Evolutionary conservation across 2,113 vertebrate species (phyloP), one percentile per base, ranked within the genome.

Genomic region (Benitochromis conjunctus): DNA sequence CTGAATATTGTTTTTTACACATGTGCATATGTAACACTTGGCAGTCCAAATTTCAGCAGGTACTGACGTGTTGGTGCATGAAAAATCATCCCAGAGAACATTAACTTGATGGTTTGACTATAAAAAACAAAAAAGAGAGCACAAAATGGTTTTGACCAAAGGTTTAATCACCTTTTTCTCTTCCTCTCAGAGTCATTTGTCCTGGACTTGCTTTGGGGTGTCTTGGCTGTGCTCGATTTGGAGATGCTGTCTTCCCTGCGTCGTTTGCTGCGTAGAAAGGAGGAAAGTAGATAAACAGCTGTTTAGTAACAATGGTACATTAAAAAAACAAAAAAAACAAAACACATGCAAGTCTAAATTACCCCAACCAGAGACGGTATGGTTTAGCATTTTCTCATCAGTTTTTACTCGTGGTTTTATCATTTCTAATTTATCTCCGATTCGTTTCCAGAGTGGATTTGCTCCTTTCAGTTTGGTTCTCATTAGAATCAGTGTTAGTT

Each of bases 131-230:
- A 64, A 64, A 38, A 64, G 34, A 26, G 24, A 29, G 16, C 18
- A 31, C 6, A 74, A 60, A 18, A 8, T 8, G 14, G 41, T 16
- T 91, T 58, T 3, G 5, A 53, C 9, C 46, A 36, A 66, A 57
- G 34, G 54, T 7, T 94, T 95, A 95, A 96, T 97, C 97, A 99
- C 99, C 98, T 99, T 98, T 99, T 99, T 94, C 98, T 98, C 96
- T 98, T 99, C 95, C 96, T 97, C 95, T 99, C 99, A 11, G 97
- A 96, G 92, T 99, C 98, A 89, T 94, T 98, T 91, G 97, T 95
- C 96, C 96, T 97, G 95, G 97, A 96, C 94, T 97, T 99, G 95
- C 96, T 97, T 95, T 97, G 97, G 85, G 92, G 48, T 10, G 93
- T 88, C 90, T 97, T 97, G 26, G 88, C 87, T 48, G 91, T 80